Conservation (phyloP, 2,113 vertebrate genomes). For the Hippocampus mohnikei region DNA sequence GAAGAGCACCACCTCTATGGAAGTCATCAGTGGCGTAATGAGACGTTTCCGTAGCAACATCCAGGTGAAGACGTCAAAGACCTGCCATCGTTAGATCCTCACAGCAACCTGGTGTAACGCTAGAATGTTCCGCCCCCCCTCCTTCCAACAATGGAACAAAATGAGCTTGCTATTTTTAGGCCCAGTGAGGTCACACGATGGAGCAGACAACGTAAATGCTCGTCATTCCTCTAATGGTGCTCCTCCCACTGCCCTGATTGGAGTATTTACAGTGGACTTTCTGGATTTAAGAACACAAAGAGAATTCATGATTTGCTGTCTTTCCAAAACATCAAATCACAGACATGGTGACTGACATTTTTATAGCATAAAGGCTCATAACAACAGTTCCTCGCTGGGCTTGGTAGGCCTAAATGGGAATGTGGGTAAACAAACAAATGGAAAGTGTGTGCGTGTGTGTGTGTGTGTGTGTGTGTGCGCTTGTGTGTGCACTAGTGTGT, state of each 20-base stretch:
- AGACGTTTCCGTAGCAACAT: constrained; percentile 42
- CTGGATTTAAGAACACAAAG: constrained; percentile 14
- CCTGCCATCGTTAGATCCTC: constrained; percentile 57
- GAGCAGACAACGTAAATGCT: constrained; percentile 34
- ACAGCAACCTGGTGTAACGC: constrained; percentile 46
- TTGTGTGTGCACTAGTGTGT: background rate
- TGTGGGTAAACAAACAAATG: constrained; percentile 16
- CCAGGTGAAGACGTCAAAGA: constrained; percentile 56
- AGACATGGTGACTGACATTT: constrained; percentile 19
- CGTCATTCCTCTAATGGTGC: constrained; percentile 11
- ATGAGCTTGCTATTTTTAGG: constrained; percentile 55
- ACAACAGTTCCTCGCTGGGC: constrained; percentile 29
- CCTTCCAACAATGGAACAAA: constrained; percentile 60
- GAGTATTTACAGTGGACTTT: background rate
- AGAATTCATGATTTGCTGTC: background rate
- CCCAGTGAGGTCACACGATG: constrained; percentile 48
- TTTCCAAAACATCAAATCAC: constrained; percentile 14
- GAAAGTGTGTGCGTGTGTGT: background rate
- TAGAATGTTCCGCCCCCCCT: constrained; percentile 59
- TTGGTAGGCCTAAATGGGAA: constrained; percentile 29
- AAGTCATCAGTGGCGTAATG: constrained; percentile 57
- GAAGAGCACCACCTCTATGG: constrained; percentile 18
- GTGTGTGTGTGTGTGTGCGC: background rate
- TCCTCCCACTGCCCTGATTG: constrained; percentile 14
- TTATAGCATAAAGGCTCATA: constrained; percentile 22